phyloP scores from a whole-genome alignment of 2,888 invertebrate species.

The Limenitis camilla region DNA sequence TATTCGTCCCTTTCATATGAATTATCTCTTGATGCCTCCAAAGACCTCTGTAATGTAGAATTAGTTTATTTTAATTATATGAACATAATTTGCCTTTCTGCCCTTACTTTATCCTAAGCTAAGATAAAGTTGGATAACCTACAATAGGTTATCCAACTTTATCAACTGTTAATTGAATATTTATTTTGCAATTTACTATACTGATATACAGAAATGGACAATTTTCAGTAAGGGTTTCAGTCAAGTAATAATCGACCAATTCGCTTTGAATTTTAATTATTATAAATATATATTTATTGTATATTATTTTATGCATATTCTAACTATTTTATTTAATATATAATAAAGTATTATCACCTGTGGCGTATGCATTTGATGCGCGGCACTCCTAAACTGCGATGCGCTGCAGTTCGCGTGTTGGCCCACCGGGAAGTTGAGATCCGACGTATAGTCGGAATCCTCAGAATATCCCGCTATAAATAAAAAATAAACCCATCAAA shows the following conservation, averaged over 20 bases:
- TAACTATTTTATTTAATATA: too few species aligned
- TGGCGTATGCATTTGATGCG: constrained; percentile 85
- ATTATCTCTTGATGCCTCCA: constrained; percentile 87
- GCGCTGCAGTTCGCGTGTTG: constrained; percentile 94
- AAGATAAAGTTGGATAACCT: neutral
- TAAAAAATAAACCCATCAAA: neutral
- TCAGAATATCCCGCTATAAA: constrained; percentile 92
- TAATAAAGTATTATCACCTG: constrained; percentile 50
- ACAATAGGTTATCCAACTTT: too few species aligned
- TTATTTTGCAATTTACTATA: too few species aligned
- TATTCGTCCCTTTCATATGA: constrained; percentile 88
- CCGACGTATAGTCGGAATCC: constrained; percentile 97
- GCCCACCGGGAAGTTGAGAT: constrained; percentile 93
- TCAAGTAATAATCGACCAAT: too few species aligned
- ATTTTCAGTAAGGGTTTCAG: too few species aligned
- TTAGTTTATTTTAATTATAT: too few species aligned
- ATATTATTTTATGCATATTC: neutral
- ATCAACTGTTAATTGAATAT: too few species aligned
- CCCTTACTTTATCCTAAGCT: too few species aligned
- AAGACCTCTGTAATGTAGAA: constrained; percentile 80
- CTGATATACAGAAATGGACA: too few species aligned
- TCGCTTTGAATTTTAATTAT: too few species aligned
- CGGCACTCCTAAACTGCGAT: constrained; percentile 87
- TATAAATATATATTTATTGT: neutral
- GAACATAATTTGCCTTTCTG: too few species aligned